A percentile compares a stretch with the other conserved stretches of the same genome.
These are phyloP conservation scores for Autographa gamma DNA, from an alignment of 2,888 invertebrate species.

Conservation along the genomic window DNA sequence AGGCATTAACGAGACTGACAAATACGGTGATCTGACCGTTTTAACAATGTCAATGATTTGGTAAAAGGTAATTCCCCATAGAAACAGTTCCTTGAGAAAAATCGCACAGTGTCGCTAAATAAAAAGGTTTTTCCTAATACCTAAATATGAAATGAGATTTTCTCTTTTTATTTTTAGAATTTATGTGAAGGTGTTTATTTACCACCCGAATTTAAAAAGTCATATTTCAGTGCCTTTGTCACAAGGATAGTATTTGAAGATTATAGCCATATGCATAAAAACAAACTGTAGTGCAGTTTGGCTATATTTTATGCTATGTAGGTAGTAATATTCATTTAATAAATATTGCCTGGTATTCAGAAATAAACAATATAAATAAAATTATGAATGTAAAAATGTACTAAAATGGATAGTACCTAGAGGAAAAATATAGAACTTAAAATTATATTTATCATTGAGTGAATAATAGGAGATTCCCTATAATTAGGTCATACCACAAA, in stretches of 20 bases:
- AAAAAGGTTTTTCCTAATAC: background rate
- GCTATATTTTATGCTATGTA: too few relatives aligned
- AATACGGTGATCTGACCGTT: background rate
- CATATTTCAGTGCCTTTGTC: too few relatives aligned
- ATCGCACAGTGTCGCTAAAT: background rate
- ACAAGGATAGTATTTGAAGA: too few relatives aligned
- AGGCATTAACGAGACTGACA: background rate
- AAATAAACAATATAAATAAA: background rate
- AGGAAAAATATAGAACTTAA: constrained; percentile 44
- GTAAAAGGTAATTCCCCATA: background rate
- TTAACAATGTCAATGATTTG: background rate
- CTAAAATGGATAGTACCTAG: background rate
- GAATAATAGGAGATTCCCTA: constrained; percentile 28
- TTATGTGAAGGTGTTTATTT: too few relatives aligned
- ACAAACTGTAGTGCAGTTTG: too few relatives aligned
- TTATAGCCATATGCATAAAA: too few relatives aligned
- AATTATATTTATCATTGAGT: constrained; percentile 23
- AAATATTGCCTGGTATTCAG: too few relatives aligned
- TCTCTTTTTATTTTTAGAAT: background rate
- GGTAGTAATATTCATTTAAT: too few relatives aligned
- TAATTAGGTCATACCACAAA: constrained; percentile 8
- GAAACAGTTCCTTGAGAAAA: background rate
- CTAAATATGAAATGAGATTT: background rate
- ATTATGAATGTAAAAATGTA: background rate
- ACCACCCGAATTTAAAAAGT: too few relatives aligned